Percentiles rank a stretch among this genome's conserved stretches.
Evolutionary conservation across 2,888 invertebrate genomes (phyloP).

Genomic region (Eremobia ochroleuca): DNA sequence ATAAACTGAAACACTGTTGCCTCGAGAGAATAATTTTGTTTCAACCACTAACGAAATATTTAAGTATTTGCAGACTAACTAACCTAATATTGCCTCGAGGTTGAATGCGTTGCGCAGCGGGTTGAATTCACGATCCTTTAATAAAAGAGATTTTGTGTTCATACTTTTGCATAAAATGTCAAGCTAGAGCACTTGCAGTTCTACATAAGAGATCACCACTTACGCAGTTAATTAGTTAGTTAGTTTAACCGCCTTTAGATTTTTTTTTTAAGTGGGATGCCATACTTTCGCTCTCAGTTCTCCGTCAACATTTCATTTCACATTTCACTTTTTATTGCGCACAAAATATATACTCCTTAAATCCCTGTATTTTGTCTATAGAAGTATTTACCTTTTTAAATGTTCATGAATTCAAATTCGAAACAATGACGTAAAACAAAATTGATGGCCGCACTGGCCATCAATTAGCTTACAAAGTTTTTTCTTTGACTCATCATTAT

Average conservation of each 20-base stretch:
- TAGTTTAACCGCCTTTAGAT: too few species aligned
- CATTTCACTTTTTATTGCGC: background rate
- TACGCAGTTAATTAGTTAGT: too few species aligned
- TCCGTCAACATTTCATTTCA: background rate
- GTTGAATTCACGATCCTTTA: constrained; percentile 27
- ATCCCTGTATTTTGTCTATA: too few species aligned
- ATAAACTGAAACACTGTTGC: constrained; percentile 31
- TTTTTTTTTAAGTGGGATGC: background rate
- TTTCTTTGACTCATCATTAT: too few species aligned
- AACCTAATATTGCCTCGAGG: constrained; percentile 26
- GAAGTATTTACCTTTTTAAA: too few species aligned
- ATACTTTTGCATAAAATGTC: constrained; percentile 10
- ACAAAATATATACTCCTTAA: background rate
- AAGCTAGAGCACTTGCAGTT: background rate
- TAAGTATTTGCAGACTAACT: constrained; percentile 26
- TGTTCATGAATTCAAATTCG: too few species aligned
- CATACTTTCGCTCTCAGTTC: background rate
- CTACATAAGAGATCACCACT: background rate
- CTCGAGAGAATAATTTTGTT: constrained; percentile 51
- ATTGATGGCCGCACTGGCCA: too few species aligned
- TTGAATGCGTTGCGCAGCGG: constrained; percentile 7
- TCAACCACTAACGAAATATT: constrained; percentile 48
- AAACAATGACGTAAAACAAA: too few species aligned
- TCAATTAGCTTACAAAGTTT: too few species aligned
- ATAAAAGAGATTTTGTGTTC: constrained; percentile 26